Evolutionary conservation across 2,888 invertebrate species (phyloP).

Genomic region (Rhingia campestris): DNA sequence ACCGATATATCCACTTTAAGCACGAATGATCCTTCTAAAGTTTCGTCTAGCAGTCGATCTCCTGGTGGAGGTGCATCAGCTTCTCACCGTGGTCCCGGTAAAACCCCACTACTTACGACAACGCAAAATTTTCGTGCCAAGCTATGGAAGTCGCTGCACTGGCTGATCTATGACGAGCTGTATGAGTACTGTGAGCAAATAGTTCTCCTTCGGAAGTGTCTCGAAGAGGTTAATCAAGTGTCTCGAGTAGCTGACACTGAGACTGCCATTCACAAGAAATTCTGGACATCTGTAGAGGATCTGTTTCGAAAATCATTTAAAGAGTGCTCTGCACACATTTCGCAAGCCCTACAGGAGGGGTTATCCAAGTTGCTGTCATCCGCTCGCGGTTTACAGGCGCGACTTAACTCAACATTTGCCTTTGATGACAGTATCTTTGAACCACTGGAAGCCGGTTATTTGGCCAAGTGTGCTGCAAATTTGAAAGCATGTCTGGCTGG

Average conservation of each 20-base stretch:
- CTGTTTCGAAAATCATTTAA: slow-evolving; percentile 82
- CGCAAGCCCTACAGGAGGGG: slow-evolving; percentile 81
- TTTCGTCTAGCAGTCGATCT: slow-evolving; percentile 51
- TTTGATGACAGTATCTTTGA: slow-evolving; percentile 81
- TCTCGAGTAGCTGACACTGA: slow-evolving; percentile 76
- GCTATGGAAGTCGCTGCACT: slow-evolving; percentile 95
- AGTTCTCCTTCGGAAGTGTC: slow-evolving; percentile 80
- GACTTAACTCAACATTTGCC: slow-evolving; percentile 78
- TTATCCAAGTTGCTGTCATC: slow-evolving; percentile 80
- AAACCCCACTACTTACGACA: slow-evolving; percentile 84
- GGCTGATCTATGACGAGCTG: slow-evolving; percentile 90
- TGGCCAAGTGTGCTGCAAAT: slow-evolving; percentile 81
- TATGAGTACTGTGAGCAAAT: slow-evolving; percentile 88
- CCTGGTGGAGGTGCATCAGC: slow-evolving; percentile 75
- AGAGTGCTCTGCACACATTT: slow-evolving; percentile 80
- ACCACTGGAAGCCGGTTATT: slow-evolving; percentile 81
- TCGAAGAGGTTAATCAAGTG: slow-evolving; percentile 80
- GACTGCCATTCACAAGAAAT: slow-evolving; percentile 83
- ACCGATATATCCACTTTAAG: slow-evolving; percentile 83
- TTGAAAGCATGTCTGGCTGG: slow-evolving; percentile 80
- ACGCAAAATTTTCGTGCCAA: slow-evolving; percentile 85
- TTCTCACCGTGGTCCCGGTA: slow-evolving; percentile 82
- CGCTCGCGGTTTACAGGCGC: slow-evolving; percentile 79
- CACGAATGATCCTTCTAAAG: slow-evolving; percentile 81
- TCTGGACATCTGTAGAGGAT: slow-evolving; percentile 84